Base-by-base conservation (phyloP, 2,797 vertebrate genomes). In the Glossophaga mutica region DNA sequence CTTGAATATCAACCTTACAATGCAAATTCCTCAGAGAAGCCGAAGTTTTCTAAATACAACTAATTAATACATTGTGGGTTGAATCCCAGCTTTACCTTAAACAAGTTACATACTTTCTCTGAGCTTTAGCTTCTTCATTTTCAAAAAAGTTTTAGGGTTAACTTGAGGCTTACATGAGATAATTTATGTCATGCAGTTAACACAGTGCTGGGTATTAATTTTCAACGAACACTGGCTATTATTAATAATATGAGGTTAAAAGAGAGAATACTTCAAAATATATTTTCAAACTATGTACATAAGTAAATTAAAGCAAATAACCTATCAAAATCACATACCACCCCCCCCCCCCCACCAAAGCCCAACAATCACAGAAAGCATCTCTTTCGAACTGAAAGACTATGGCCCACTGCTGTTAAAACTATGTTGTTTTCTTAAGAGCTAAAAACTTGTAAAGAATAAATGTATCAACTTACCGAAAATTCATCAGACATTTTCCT, bases 401-500 rank as follows among this genome's bases (percentile, higher is more conserved):
- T 37, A 68, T 32, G 32, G 37, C 18, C 21, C 48, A 82, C 19
- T 55, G 32, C 55, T 55, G 50, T 52, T 52, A 73, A 26, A 50
- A 85, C 22, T 24, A 52, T 39, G 10, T 42, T 37, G 44, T 85
- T 92, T 95, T 82, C 82, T 86, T 57, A 92, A 94, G 55, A 87
- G 24, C 29, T 14, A 62, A 74, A 95, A 74, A 68, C 34, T 97
- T 96, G 92, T 78, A 92, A 98, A 98, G 91, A 77, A 97, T 97
- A 97, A 98, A 95, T 93, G 65, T 16, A 92, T 93, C 55, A 94
- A 98, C 98, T 99, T 98, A 99, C 98, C 97, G 98, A 99, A 98
- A 99, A 99, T 90, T 99, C 98, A 97, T 99, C 98, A 96, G 98
- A 98, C 98, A 99, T 99, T 98, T 98, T 98, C 97, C 98, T 99